These are phyloP conservation scores for Microctenopoma lineatum DNA, from an alignment of 2,797 vertebrate genomes.

Conservation along the genomic window DNA sequence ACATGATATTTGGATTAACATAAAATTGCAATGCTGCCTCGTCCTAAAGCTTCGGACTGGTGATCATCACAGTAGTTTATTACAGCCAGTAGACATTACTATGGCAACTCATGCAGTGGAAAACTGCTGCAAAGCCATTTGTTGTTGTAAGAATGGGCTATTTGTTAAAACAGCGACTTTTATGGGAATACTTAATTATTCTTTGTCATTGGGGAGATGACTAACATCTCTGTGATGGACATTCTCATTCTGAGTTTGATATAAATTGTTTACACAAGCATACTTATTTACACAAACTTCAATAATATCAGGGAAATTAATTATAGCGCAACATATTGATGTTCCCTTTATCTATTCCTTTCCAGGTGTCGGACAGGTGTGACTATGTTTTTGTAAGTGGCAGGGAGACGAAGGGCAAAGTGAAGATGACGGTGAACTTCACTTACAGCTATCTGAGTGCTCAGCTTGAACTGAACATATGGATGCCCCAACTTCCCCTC, in stretches of 20 bases:
- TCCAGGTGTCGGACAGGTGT: slow-evolving; percentile 93
- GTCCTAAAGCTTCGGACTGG: slow-evolving; percentile 61
- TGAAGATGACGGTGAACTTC: slow-evolving; percentile 89
- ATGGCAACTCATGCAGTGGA: slow-evolving; percentile 58
- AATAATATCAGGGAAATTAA: slow-evolving; percentile 37
- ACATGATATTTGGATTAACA: slow-evolving; percentile 79
- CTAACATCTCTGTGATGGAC: slow-evolving; percentile 46
- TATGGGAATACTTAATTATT: slow-evolving; percentile 66
- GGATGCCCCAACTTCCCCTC: slow-evolving; percentile 91
- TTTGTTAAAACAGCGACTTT: slow-evolving; percentile 72
- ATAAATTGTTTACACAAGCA: slow-evolving; percentile 42
- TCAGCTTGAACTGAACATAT: slow-evolving; percentile 90
- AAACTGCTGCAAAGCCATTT: slow-evolving; percentile 70
- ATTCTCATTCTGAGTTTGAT: slow-evolving; percentile 41
- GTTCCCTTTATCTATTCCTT: slow-evolving; percentile 36
- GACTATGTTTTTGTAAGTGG: slow-evolving; percentile 95
- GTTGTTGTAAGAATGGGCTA: slow-evolving; percentile 62
- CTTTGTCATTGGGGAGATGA: slow-evolving; percentile 61
- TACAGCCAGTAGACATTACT: slow-evolving; percentile 73
- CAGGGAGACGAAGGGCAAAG: slow-evolving; percentile 92
- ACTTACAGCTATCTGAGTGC: slow-evolving; percentile 93
- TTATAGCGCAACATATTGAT: slow-evolving; percentile 22
- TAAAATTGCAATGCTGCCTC: slow-evolving; percentile 77
- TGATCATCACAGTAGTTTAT: slow-evolving; percentile 77
- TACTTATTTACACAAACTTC: slow-evolving; percentile 29